These are phyloP conservation scores for Uromys caudimaculatus DNA, from an alignment of 2,797 vertebrate genomes.

Conservation along the genomic window DNA sequence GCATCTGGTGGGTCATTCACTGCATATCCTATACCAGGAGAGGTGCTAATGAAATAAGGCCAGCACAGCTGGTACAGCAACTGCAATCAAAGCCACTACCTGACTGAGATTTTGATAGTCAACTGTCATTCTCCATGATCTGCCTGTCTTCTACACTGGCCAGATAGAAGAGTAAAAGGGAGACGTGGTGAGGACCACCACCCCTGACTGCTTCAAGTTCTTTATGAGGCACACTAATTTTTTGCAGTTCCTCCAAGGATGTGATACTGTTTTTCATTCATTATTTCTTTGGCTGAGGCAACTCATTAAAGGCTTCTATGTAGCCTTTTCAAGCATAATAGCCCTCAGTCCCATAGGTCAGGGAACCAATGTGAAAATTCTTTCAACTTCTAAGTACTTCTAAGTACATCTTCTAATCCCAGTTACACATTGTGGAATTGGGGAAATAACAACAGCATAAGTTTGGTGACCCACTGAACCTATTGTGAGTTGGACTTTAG, in stretches of 20 bases:
- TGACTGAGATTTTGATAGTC: not conserved
- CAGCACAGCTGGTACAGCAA: not conserved
- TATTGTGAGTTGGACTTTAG: not conserved
- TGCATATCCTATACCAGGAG: not conserved
- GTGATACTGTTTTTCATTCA: too few relatives aligned
- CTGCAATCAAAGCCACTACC: not conserved
- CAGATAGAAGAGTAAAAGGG: not conserved
- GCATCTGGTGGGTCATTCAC: not conserved
- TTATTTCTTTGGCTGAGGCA: not conserved
- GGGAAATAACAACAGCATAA: not conserved
- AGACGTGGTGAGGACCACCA: not conserved
- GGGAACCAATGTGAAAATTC: not conserved
- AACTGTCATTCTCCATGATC: not conserved
- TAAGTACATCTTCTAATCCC: not conserved
- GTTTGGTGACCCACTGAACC: not conserved
- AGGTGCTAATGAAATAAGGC: not conserved
- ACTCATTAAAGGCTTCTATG: not conserved
- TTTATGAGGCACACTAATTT: not conserved
- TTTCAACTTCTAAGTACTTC: not conserved
- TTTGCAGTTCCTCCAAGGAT: not conserved
- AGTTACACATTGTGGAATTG: not conserved
- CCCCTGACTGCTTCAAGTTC: not conserved
- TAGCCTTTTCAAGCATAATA: not conserved
- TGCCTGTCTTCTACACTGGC: not conserved
- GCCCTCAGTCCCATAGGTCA: not conserved